Conservation (phyloP, 2,797 vertebrate genomes). For the Esox lucius region DNA sequence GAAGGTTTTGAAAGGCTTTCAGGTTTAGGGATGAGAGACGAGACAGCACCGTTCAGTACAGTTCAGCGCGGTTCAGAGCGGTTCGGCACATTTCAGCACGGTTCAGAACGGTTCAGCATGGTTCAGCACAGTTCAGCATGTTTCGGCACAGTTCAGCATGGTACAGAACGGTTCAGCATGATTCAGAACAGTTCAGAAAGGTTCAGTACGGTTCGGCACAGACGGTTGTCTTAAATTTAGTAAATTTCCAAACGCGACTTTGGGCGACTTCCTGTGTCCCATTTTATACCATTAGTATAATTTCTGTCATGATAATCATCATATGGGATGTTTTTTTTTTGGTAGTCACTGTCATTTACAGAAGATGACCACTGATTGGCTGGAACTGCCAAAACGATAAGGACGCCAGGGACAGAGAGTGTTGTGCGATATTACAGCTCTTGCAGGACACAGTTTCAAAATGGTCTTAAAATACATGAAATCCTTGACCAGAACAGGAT, state of each 20-base stretch:
- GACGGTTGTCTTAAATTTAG: neutral
- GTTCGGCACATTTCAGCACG: neutral
- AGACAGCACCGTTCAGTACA: neutral
- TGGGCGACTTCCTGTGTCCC: neutral
- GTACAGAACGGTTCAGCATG: neutral
- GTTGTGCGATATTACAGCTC: neutral
- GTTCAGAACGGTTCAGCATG: neutral
- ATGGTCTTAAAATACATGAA: constrained; percentile 12
- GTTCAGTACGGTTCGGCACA: neutral
- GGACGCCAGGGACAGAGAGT: neutral
- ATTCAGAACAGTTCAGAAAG: neutral
- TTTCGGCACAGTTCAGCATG: neutral
- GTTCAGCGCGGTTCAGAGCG: neutral
- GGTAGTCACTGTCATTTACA: neutral
- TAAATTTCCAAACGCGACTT: too few relatives aligned
- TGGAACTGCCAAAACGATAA: neutral
- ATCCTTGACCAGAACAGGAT: neutral
- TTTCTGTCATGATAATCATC: too few relatives aligned
- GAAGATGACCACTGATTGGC: constrained; percentile 5
- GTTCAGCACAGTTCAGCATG: neutral
- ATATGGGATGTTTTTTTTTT: neutral
- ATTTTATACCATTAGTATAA: neutral
- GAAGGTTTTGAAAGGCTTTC: neutral
- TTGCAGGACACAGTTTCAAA: constrained; percentile 9
- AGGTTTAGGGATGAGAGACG: too few relatives aligned